phyloP scores from a whole-genome alignment of 2,888 invertebrate species.

The Linnaemya tessellans region DNA sequence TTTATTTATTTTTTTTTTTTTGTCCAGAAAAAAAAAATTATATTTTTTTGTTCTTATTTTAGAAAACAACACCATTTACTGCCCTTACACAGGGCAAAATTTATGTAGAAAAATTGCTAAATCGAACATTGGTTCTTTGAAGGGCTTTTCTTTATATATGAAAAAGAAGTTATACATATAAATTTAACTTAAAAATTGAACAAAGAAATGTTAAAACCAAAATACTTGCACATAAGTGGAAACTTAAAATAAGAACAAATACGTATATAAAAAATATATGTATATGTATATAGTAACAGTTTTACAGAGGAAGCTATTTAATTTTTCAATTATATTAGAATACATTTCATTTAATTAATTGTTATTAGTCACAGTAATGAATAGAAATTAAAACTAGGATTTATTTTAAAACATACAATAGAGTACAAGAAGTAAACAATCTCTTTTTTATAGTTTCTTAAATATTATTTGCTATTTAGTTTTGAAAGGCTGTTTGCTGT shows the following conservation, averaged over 20 bases:
- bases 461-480: slow-evolving; percentile 46
- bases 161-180: too few relatives aligned
- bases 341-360: slow-evolving; percentile 33
- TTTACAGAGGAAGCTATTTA: slow-evolving; percentile 61
- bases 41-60: not conserved
- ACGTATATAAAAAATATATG: slow-evolving; percentile 61
- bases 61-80: too few relatives aligned
- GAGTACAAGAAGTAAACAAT: slow-evolving; percentile 5
- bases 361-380: slow-evolving; percentile 37
- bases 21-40: not conserved
- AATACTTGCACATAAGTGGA: slow-evolving; percentile 33
- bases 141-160: not conserved
- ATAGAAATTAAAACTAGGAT: slow-evolving; percentile 49
- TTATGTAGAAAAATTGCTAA: too few relatives aligned
- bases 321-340: slow-evolving; percentile 37
- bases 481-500: slow-evolving; percentile 59
- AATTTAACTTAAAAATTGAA: too few relatives aligned
- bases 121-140: not conserved
- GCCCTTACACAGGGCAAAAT: too few relatives aligned
- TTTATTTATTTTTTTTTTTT: not conserved
- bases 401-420: slow-evolving; percentile 24
- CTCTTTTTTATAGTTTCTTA: slow-evolving; percentile 1
- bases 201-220: not conserved
- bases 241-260: slow-evolving; percentile 62
- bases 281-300: slow-evolving; percentile 54